Conservation (phyloP, 2,113 vertebrate species). For the Nibea coibor region DNA sequence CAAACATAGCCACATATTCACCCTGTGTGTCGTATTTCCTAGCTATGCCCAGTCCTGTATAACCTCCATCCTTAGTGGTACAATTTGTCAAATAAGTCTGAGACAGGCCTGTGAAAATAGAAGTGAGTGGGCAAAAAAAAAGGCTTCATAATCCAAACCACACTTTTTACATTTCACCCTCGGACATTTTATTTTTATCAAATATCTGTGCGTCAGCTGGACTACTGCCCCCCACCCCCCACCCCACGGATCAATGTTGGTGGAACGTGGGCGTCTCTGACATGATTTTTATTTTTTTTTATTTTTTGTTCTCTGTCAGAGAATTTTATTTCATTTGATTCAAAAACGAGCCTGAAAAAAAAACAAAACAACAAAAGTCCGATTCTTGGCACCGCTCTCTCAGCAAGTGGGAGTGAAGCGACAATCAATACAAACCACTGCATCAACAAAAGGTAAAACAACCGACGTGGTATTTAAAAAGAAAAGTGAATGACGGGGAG, state of each 20-base stretch:
- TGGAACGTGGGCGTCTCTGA: constrained; percentile 58
- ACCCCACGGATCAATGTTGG: constrained; percentile 34
- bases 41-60: background rate
- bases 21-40: background rate
- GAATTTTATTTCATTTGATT: constrained; percentile 46
- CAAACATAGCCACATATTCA: background rate
- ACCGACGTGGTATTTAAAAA: constrained; percentile 30
- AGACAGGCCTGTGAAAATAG: background rate
- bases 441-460: constrained; percentile 59
- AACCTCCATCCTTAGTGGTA: background rate
- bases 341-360: constrained; percentile 43
- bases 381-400: constrained; percentile 48
- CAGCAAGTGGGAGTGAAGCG: constrained; percentile 64
- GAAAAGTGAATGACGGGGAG: constrained; percentile 54
- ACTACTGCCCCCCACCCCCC: constrained; percentile 26
- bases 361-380: constrained; percentile 31
- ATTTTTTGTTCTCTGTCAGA: constrained; percentile 36
- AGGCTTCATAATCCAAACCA: background rate
- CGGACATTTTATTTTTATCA: constrained; percentile 42
- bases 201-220: constrained; percentile 35
- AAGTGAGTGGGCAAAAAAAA: background rate
- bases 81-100: constrained; percentile 15
- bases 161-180: constrained; percentile 9
- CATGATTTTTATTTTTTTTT: constrained; percentile 11
- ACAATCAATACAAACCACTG: constrained; percentile 63